Conservation (phyloP, 2,888 invertebrate genomes). For the Nineta flava region DNA sequence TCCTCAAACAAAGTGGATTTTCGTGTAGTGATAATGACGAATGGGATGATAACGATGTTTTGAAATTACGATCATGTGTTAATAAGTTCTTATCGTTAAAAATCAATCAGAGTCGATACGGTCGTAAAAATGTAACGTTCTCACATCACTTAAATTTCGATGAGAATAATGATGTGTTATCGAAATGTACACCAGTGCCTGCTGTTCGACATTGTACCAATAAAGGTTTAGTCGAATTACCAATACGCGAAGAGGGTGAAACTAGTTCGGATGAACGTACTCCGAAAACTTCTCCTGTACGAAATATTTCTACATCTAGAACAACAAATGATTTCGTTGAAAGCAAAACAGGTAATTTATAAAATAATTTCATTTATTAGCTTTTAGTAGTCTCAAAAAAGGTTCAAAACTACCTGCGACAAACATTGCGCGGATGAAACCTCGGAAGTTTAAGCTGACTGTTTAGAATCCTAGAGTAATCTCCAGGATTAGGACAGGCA, state of each 20-base stretch:
- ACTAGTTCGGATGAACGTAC: conserved; percentile 42
- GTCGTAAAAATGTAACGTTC: conserved; percentile 64
- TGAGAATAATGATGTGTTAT: conserved; percentile 28
- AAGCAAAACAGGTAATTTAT: background rate
- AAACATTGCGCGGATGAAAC: too few relatives aligned
- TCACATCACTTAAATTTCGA: conserved; percentile 44
- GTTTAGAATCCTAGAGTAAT: too few relatives aligned
- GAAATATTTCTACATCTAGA: conserved; percentile 8
- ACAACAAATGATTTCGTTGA: background rate
- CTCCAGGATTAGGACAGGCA: too few relatives aligned
- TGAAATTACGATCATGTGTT: conserved; percentile 53
- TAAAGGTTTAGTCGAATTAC: conserved; percentile 42
- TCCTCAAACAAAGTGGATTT: conserved; percentile 52
- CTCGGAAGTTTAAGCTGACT: too few relatives aligned
- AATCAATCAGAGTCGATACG: conserved; percentile 49
- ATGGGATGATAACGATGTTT: conserved; percentile 51
- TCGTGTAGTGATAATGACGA: conserved; percentile 50
- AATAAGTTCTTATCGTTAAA: conserved; percentile 53
- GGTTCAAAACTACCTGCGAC: too few relatives aligned
- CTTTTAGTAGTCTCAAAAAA: too few relatives aligned
- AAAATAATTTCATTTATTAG: too few relatives aligned
- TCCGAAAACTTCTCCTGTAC: conserved; percentile 25
- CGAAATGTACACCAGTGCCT: conserved; percentile 57
- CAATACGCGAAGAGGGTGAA: conserved; percentile 48
- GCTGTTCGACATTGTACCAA: conserved; percentile 33